Evolutionary conservation across 2,797 vertebrate genomes (phyloP).

Genomic region (Limnodromus scolopaceus): DNA sequence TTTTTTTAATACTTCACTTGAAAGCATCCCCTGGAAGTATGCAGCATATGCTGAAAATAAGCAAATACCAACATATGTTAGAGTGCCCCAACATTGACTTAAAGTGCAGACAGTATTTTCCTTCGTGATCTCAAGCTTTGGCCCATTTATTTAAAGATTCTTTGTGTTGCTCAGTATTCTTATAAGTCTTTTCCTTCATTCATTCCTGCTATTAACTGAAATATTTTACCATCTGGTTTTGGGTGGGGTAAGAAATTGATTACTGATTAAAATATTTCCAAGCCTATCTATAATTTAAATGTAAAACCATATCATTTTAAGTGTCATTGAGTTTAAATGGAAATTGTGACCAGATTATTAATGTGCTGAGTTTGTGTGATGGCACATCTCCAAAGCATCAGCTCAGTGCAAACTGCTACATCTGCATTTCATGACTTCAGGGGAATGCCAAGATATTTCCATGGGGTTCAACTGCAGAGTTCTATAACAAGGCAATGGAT

Average conservation of each 20-base stretch:
- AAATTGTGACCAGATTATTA: conserved; percentile 55
- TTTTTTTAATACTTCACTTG: background rate
- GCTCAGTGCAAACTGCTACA: background rate
- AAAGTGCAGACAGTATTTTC: background rate
- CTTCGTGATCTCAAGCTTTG: background rate
- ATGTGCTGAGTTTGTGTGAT: conserved; percentile 9
- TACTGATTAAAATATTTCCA: conserved; percentile 54
- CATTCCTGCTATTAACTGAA: background rate
- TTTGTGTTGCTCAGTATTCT: background rate
- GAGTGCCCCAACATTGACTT: background rate
- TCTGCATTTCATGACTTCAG: conserved; percentile 51
- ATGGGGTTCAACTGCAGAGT: background rate
- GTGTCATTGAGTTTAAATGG: conserved; percentile 28
- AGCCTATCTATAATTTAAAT: conserved; percentile 32
- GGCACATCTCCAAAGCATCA: conserved; percentile 59
- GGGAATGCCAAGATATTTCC: conserved; percentile 29
- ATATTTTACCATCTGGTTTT: conserved; percentile 54
- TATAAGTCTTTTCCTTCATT: background rate
- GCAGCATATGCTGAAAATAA: background rate
- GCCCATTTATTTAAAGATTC: background rate
- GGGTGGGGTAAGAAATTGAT: conserved; percentile 58
- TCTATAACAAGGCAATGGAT: background rate
- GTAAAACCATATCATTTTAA: conserved; percentile 21
- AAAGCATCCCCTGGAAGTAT: background rate
- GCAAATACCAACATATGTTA: background rate